phyloP scores from a whole-genome alignment of 2,888 invertebrate genomes.

The Coelopa pilipes region DNA sequence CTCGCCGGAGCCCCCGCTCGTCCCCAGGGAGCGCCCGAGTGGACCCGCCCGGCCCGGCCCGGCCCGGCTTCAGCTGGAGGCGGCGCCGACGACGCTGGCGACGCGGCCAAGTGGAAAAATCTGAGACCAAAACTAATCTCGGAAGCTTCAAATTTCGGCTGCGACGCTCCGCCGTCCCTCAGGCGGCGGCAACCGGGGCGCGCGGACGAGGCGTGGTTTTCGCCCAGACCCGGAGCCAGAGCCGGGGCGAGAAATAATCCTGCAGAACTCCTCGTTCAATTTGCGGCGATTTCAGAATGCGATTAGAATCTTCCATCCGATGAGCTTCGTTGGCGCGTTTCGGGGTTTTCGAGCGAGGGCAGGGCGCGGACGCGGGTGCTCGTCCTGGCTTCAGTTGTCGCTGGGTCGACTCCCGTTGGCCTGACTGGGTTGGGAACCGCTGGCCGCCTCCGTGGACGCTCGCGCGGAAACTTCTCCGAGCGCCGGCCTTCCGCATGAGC shows the following conservation, averaged over 20 bases:
- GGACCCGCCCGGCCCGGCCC: no score
- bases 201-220: no score
- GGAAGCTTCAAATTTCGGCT: neutral
- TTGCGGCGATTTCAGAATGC: no score
- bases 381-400: neutral
- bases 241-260: no score
- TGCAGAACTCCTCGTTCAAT: no score
- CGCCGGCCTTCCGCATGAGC: conserved; percentile 13
- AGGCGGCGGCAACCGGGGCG: neutral
- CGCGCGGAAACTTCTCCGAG: neutral
- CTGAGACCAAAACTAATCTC: neutral
- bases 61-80: no score
- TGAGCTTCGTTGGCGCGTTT: no score
- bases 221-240: no score
- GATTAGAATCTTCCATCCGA: no score
- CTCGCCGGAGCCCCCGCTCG: no score
- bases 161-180: neutral
- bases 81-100: neutral
- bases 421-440: conserved; percentile 3
- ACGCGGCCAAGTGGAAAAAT: neutral
- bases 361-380: neutral
- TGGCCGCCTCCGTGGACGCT: conserved; percentile 1
- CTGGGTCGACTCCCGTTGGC: neutral
- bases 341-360: no score
- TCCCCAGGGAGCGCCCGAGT: no score